Evolutionary conservation across 2,113 vertebrate species (phyloP), one percentile per base, ranked within the genome.

Genomic region (Catharus minimus): DNA sequence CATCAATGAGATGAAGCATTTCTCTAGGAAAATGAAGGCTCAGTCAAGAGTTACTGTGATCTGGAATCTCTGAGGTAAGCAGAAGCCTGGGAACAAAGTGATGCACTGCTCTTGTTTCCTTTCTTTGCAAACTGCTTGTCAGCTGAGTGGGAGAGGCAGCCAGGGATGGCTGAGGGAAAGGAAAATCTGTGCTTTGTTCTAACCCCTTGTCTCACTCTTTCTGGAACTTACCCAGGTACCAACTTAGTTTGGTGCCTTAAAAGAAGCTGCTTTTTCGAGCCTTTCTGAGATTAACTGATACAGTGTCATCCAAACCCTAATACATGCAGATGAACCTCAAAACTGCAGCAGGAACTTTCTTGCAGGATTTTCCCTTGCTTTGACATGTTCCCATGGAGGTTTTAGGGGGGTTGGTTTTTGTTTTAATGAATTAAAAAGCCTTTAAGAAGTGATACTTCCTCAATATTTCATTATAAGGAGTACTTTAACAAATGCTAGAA

Each of bases 401-500:
- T 82, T 58, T 26, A 5, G 27, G 16, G 15, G 10, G 10, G 1
- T 9, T 53, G 8, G 3, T 5, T 76, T 84, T 72, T 44, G 21
- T 81, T 86, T 64, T 57, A 81, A 72, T 82, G 28, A 85, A 68
- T 65, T 79, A 21, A n/a, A 82, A 79, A 82, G 81, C 86, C 94
- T 87, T 72, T 81, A 86, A 80, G 77, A 78, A 88, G 90, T 66
- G 30, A 30, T 78, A 46, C 65, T 60, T 71, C 41, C 77, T 90
- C 88, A 80, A 18, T 93, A 77, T 95, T 97, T 83, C 71, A 58
- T 92, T 96, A 19, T 36, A 83, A 94, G 95, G 83, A 93, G 89
- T 69, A 93, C 95, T 97, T 95, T 82, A 94, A 94, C 86, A 96
- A 97, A 95, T 81, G 86, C 86, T 94, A 94, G 91, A 90, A 26